Conservation (phyloP, 1,140 invertebrate species). For the Conopomorpha cramerella region DNA sequence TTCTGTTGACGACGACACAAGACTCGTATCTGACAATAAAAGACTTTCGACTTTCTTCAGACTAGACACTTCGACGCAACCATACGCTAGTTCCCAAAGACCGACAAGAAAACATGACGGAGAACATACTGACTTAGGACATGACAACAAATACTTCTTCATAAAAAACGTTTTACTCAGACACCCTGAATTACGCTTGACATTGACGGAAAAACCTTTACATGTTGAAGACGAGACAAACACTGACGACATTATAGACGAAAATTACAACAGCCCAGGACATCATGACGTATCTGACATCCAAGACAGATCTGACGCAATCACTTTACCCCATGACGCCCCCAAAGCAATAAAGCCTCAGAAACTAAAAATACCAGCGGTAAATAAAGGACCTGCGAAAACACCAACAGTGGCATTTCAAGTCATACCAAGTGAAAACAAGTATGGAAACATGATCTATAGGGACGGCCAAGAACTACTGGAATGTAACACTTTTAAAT, state of each 20-base stretch:
- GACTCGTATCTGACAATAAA: slow-evolving; percentile 10
- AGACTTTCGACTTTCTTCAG: slow-evolving; percentile 46
- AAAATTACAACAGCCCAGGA: slow-evolving; percentile 27
- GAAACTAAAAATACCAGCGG: too few relatives aligned
- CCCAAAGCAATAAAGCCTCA: too few relatives aligned
- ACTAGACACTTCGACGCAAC: slow-evolving; percentile 41
- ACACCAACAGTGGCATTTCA: slow-evolving; percentile 54
- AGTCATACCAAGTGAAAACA: slow-evolving; percentile 61
- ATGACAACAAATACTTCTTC: slow-evolving; percentile 55
- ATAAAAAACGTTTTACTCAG: slow-evolving; percentile 60
- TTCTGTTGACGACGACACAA: slow-evolving; percentile 21
- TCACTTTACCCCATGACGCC: too few relatives aligned
- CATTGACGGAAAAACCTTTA: slow-evolving; percentile 23
- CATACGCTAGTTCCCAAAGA: slow-evolving; percentile 29
- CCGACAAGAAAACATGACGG: slow-evolving; percentile 41
- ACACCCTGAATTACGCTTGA: slow-evolving; percentile 38
- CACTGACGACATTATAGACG: slow-evolving; percentile 17
- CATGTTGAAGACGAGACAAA: slow-evolving; percentile 8
- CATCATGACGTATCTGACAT: too few relatives aligned
- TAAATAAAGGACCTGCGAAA: slow-evolving; percentile 29
- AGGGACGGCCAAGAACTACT: too few relatives aligned
- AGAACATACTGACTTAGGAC: slow-evolving; percentile 10
- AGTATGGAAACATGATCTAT: too few relatives aligned
- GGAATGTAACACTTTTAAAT: too few relatives aligned
- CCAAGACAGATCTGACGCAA: slow-evolving; percentile 44